These are phyloP conservation scores for Paratrypauchen microcephalus DNA, from an alignment of 2,797 vertebrate species.

Conservation along the genomic window DNA sequence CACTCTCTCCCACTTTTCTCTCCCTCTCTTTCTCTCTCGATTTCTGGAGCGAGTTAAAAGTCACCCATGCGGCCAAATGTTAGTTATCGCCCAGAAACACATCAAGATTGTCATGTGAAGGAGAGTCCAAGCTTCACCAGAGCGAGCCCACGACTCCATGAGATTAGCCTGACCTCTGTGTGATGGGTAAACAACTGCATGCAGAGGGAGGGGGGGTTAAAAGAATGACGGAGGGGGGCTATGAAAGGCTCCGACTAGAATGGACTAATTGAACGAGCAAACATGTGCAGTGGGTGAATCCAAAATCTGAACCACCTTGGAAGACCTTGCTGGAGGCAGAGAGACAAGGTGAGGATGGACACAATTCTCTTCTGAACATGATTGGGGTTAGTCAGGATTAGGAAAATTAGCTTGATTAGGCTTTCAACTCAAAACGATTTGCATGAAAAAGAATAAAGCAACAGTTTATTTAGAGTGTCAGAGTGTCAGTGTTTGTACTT, in stretches of 20 bases:
- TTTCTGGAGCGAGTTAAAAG: conserved; percentile 18
- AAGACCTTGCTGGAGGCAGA: conserved; percentile 45
- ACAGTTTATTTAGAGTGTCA: not conserved
- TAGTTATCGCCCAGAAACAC: conserved; percentile 31
- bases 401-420: not conserved
- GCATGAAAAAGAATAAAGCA: not conserved
- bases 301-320: conserved; percentile 61
- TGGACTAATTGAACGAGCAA: conserved; percentile 65
- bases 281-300: conserved; percentile 55
- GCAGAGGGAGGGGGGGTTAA: not conserved
- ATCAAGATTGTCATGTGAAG: conserved; percentile 36
- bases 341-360: conserved; percentile 45
- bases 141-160: conserved; percentile 53
- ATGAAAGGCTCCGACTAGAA: conserved; percentile 35
- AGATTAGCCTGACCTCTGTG: conserved; percentile 60
- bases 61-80: conserved; percentile 19
- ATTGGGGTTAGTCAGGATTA: not conserved
- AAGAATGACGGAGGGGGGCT: conserved; percentile 13
- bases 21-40: not conserved
- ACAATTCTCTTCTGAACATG: conserved; percentile 57
- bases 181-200: conserved; percentile 56
- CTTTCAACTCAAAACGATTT: not conserved
- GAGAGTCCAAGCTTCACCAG: conserved; percentile 37
- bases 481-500: no score
- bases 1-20: not conserved